Percentiles rank a stretch among this genome's conserved stretches.
phyloP scores from a whole-genome alignment of 2,797 vertebrate species.

The Furcifer pardalis region DNA sequence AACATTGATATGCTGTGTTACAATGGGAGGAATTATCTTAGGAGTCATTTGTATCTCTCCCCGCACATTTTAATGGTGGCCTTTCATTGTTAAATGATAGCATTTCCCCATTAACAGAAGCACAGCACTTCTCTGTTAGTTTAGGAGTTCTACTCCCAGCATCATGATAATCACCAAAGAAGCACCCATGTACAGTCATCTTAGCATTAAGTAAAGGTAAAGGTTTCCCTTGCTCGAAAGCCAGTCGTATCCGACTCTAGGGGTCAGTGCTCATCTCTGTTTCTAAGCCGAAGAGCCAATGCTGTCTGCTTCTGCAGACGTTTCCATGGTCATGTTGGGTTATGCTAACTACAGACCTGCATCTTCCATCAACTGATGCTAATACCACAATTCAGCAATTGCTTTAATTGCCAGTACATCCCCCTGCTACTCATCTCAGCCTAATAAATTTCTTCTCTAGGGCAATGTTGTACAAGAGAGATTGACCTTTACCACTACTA shows the following conservation, averaged over 20 bases:
- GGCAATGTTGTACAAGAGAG: neutral
- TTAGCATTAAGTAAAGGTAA: too few species aligned
- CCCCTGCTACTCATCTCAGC: neutral
- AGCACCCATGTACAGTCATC: neutral
- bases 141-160: neutral
- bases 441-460: neutral
- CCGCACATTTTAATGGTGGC: neutral
- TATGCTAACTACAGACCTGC: neutral
- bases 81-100: neutral
- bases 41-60: neutral
- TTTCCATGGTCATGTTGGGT: too few species aligned
- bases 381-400: neutral
- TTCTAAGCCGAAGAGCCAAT: too few species aligned
- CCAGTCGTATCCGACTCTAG: too few species aligned
- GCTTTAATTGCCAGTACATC: neutral
- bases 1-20: slow-evolving; percentile 48
- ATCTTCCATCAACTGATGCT: neutral
- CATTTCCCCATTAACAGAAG: neutral
- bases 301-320: too few species aligned
- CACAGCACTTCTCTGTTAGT: neutral
- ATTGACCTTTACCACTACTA: neutral
- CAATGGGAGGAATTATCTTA: neutral
- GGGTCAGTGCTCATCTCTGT: too few species aligned
- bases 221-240: too few species aligned
- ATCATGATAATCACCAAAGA: neutral